These are phyloP conservation scores for Alsophila aescularia DNA, from an alignment of 2,888 invertebrate genomes.

Conservation along the genomic window DNA sequence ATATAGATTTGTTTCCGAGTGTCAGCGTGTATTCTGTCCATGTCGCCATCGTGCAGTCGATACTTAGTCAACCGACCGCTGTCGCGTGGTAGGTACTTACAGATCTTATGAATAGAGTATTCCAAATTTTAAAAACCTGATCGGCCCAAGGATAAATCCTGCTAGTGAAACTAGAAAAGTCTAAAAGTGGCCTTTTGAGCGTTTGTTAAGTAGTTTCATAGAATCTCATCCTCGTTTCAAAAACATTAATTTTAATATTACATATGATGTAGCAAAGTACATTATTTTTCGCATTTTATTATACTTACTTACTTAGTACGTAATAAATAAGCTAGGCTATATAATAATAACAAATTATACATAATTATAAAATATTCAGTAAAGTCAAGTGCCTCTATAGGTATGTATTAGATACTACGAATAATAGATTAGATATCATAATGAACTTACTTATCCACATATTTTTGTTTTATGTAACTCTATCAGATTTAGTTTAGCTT, in stretches of 20 bases:
- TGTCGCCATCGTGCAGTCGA: constrained; percentile 27
- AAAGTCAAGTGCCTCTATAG: constrained; percentile 12
- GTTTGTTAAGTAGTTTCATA: constrained; percentile 24
- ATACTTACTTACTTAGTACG: no score
- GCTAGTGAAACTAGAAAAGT: constrained; percentile 13
- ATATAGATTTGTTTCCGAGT: constrained; percentile 4
- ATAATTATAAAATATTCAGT: neutral
- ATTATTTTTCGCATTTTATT: constrained; percentile 18
- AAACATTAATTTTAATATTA: neutral
- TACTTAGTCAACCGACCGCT: constrained; percentile 38
- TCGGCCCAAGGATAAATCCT: neutral
- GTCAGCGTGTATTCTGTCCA: neutral
- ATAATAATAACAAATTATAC: neutral
- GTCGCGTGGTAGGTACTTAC: constrained; percentile 33
- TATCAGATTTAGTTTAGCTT: constrained; percentile 9
- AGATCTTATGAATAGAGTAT: constrained; percentile 40
- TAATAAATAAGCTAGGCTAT: constrained; percentile 4
- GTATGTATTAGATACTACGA: no score
- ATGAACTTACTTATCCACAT: no score
- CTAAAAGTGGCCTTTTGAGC: constrained; percentile 26
- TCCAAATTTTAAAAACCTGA: constrained; percentile 15
- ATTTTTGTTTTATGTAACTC: neutral
- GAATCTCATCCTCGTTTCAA: constrained; percentile 21
- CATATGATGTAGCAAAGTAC: neutral
- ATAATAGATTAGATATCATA: constrained; percentile 3